Percentiles rank a stretch among this genome's conserved stretches.
phyloP scores from a whole-genome alignment of 2,888 invertebrate species.

The Sceliomorpha sp. region DNA sequence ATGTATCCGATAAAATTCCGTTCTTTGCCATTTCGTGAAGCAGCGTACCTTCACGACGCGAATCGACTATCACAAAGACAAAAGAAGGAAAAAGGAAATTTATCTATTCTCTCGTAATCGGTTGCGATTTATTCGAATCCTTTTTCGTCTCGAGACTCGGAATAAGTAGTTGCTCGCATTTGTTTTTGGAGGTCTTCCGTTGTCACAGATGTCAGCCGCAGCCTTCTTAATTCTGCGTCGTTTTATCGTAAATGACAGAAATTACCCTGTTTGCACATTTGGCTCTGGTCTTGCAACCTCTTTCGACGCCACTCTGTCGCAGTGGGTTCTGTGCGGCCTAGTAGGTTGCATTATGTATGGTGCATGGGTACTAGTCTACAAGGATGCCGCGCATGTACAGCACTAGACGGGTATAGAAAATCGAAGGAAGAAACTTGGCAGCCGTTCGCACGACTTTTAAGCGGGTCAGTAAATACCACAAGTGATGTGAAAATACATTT shows the following conservation, averaged over 20 bases:
- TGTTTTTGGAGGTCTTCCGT: too few species aligned
- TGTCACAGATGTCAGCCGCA: neutral
- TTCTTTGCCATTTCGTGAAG: neutral
- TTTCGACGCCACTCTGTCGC: constrained; percentile 21
- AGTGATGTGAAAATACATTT: constrained; percentile 11
- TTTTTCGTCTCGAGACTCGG: too few species aligned
- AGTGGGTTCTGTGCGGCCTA: constrained; percentile 29
- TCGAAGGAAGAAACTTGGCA: constrained; percentile 40
- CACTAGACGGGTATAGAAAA: constrained; percentile 31
- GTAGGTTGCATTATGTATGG: constrained; percentile 47
- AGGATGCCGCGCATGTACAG: constrained; percentile 25
- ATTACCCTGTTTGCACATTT: constrained; percentile 26
- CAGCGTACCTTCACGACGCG: too few species aligned
- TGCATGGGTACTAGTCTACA: constrained; percentile 30
- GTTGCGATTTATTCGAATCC: too few species aligned
- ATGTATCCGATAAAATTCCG: neutral
- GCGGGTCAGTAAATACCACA: constrained; percentile 16
- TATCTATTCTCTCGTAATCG: too few species aligned
- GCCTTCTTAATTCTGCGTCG: constrained; percentile 2
- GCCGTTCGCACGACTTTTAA: constrained; percentile 22
- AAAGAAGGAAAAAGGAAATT: too few species aligned
- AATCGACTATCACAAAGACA: too few species aligned
- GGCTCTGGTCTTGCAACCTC: constrained; percentile 6
- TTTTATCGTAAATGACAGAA: constrained; percentile 11
- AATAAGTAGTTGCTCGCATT: too few species aligned